Evolutionary conservation across 2,113 vertebrate species (phyloP), one percentile per base, ranked within the genome.

Genomic region (Anas platyrhynchos): DNA sequence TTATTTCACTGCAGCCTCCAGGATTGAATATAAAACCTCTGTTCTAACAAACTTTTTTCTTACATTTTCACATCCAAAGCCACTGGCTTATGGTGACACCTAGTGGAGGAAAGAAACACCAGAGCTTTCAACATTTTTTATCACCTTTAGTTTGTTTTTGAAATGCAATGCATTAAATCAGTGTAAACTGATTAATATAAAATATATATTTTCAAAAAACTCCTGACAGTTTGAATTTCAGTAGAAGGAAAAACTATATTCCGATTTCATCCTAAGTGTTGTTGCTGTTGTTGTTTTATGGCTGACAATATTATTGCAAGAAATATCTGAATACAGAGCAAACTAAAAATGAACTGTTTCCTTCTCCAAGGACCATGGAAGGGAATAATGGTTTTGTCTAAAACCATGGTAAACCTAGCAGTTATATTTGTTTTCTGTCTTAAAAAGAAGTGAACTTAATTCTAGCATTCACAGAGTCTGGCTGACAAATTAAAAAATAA

Each of bases 1-100:
- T 91, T 77, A 77, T 95, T 69, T 27, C 52, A 59, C 27, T 61
- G 10, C 11, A 65, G 25, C 14, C 6, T 83, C 55, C 77, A 83
- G n/a, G 31, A 91, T 46, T 31, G 71, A 91, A 75, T 23, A 44
- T 3, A 65, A 71, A 46, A n/a, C 48, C 82, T 43, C 26, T 7
- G 7, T 38, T 6, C 46, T 73, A 68, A 69, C n/a, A 87, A 66
- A 93, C 41, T 25, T 78, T 44, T 75, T 41, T 31, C 48, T 5
- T 62, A 11, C 38, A 12, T 59, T 92, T 77, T 34, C 44, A 72
- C 59, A 52, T 9, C 26, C 69, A 38, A 4, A 75, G 69, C 74
- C 16, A 13, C 54, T 96, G 96, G 88, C 96, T 97, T 97, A 84
- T 3, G 16, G 92, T 96, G 97, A 98, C 98, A 97, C 94, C 98